Evolutionary conservation across 1,140 invertebrate species (phyloP).

Genomic region (Macrostomum lignano): DNA sequence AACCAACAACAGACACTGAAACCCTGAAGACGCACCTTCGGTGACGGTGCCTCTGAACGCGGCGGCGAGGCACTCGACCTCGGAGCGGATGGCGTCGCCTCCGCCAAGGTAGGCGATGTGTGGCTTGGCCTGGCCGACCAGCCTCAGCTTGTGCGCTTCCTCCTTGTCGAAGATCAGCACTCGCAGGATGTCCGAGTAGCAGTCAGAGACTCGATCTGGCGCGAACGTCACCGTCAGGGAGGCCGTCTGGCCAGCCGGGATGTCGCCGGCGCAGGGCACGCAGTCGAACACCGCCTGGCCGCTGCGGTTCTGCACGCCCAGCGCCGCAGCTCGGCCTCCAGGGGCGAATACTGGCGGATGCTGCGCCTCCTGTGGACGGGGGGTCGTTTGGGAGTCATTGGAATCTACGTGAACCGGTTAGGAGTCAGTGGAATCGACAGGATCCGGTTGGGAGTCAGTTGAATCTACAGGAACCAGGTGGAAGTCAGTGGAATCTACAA

Average conservation of each 20-base stretch:
- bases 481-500: too few species aligned
- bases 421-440: too few species aligned
- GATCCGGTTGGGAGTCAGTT: too few species aligned
- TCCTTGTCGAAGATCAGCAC: slow-evolving; percentile 21
- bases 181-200: slow-evolving; percentile 19
- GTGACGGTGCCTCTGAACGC: slow-evolving; percentile 8
- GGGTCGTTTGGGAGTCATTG: too few species aligned
- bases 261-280: slow-evolving; percentile 18
- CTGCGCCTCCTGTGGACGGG: slow-evolving; percentile 11
- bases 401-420: too few species aligned
- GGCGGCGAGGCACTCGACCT: slow-evolving; percentile 17
- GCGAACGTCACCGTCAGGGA: slow-evolving; percentile 22
- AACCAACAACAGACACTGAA: too few species aligned
- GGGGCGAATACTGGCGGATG: not conserved
- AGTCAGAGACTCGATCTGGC: slow-evolving; percentile 23
- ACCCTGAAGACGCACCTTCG: slow-evolving; percentile 15
- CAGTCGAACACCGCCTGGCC: slow-evolving; percentile 26
- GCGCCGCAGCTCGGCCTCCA: too few species aligned
- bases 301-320: slow-evolving; percentile 21
- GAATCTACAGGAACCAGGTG: too few species aligned
- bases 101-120: slow-evolving; percentile 18
- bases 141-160: slow-evolving; percentile 16
- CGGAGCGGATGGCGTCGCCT: slow-evolving; percentile 13
- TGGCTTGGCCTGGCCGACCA: slow-evolving; percentile 14
- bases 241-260: slow-evolving; percentile 14